phyloP scores from a whole-genome alignment of 2,113 vertebrate genomes.

The Aldabrachelys gigantea region DNA sequence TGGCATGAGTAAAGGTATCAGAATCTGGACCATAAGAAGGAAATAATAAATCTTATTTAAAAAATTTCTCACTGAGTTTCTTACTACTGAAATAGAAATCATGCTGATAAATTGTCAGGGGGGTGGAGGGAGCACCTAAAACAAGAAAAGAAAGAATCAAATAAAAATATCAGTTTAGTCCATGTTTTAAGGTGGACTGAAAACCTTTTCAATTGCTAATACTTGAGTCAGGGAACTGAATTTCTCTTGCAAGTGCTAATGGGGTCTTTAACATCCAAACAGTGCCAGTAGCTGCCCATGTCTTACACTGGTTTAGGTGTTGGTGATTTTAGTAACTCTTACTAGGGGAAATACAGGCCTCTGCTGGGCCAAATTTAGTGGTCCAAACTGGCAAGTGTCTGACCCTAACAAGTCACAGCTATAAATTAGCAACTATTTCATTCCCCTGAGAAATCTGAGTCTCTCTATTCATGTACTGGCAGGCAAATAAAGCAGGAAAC shows the following conservation, averaged over 20 bases:
- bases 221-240: neutral
- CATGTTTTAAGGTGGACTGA: neutral
- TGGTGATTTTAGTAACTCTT: neutral
- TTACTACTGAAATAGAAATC: neutral
- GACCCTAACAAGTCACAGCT: slow-evolving; percentile 2
- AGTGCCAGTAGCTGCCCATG: neutral
- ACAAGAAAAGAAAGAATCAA: neutral
- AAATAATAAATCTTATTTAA: neutral
- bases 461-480: neutral
- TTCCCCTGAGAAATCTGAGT: neutral
- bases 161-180: neutral
- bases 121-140: neutral
- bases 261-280: neutral
- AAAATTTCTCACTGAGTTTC: neutral
- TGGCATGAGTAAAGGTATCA: neutral
- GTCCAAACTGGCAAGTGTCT: slow-evolving; percentile 5
- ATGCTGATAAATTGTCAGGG: neutral
- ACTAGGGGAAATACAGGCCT: slow-evolving; percentile 15
- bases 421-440: neutral
- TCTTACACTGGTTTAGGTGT: neutral
- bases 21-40: neutral
- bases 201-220: neutral
- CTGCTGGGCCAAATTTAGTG: neutral
- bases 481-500: neutral
- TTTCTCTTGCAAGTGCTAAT: neutral